Evolutionary conservation across 2,113 vertebrate species (phyloP).

Genomic region (Geococcyx californianus): DNA sequence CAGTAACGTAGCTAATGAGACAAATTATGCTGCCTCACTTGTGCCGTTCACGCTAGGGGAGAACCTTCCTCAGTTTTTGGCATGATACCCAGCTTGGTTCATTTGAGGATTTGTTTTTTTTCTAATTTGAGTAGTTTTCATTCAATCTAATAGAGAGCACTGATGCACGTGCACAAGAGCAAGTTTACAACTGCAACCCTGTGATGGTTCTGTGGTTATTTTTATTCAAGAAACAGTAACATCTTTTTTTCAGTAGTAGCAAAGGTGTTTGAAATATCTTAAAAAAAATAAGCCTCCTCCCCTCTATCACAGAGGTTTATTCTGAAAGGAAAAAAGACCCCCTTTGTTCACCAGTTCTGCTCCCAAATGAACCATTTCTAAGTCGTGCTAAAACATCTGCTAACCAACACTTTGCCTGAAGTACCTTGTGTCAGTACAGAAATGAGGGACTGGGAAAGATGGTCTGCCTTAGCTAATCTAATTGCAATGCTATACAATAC

Average conservation of each 20-base stretch:
- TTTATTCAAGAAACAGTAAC: not conserved
- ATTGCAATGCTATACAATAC: not conserved
- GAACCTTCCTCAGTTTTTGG: not conserved
- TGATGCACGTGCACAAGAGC: not conserved
- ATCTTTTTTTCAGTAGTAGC: not conserved
- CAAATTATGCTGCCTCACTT: not conserved
- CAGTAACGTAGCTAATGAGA: not conserved
- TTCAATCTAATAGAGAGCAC: not conserved
- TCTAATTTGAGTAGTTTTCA: not conserved
- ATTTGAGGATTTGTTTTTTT: not conserved
- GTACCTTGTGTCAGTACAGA: not conserved
- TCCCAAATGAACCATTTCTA: not conserved
- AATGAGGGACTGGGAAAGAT: not conserved
- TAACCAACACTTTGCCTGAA: not conserved
- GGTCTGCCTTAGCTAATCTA: not conserved
- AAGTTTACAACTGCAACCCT: not conserved
- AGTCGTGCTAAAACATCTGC: not conserved
- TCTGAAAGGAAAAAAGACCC: not conserved
- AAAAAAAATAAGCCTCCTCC: not conserved
- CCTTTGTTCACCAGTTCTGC: not conserved
- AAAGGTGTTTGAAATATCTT: not conserved
- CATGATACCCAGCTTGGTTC: not conserved
- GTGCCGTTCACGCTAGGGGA: not conserved
- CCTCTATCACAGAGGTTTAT: not conserved
- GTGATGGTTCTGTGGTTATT: not conserved